Percentiles rank a stretch among this genome's conserved stretches.
These are phyloP conservation scores for Polyergus mexicanus DNA, from an alignment of 1,140 invertebrate species.

Conservation along the genomic window DNA sequence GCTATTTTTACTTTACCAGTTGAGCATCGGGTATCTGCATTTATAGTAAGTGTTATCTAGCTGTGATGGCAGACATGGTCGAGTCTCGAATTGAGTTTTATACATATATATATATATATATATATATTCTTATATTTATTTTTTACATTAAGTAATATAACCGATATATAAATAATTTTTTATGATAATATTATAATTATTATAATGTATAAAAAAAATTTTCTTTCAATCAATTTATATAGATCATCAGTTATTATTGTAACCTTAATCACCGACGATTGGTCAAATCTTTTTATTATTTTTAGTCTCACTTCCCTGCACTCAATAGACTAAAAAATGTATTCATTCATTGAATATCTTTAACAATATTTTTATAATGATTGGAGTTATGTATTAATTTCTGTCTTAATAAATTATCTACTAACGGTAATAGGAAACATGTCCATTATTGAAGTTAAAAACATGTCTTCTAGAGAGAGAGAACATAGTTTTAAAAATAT, in stretches of 20 bases:
- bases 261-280: neutral
- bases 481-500: neutral
- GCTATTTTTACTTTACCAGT: neutral
- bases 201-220: neutral
- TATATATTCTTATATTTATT: no score
- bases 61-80: neutral
- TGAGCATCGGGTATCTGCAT: neutral
- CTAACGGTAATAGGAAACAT: neutral
- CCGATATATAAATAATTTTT: neutral
- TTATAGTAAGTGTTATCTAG: neutral
- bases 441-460: neutral
- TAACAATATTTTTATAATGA: neutral
- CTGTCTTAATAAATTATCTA: neutral
- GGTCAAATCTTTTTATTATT: neutral
- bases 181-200: neutral
- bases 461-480: neutral
- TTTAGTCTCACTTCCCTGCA: neutral
- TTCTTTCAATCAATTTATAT: neutral
- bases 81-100: no score
- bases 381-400: neutral
- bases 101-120: no score
- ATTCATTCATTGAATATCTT: neutral
- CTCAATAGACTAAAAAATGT: neutral
- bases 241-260: neutral
- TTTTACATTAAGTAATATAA: no score